Conservation (phyloP, 2,113 vertebrate genomes). For the Peromyscus polionotus region DNA sequence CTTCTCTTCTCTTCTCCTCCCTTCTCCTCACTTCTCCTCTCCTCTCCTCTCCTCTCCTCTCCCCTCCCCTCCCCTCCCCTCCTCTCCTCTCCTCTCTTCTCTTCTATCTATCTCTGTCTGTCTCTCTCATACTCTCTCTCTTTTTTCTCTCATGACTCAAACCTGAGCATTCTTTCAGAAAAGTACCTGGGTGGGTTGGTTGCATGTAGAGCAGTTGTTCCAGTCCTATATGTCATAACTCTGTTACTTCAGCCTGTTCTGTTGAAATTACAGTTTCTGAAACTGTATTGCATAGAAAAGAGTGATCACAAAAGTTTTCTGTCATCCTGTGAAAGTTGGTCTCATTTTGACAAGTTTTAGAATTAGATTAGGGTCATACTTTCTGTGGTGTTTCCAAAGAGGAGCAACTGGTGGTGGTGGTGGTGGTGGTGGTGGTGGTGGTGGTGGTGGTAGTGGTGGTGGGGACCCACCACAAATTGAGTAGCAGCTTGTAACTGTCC, state of each 20-base stretch:
- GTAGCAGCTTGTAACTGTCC: background rate
- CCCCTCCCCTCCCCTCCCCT: fast-evolving
- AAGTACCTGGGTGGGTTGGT: background rate
- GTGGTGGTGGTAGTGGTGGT: too few relatives aligned
- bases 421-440: too few relatives aligned
- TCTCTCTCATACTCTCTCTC: background rate
- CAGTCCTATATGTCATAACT: background rate
- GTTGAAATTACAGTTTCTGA: background rate
- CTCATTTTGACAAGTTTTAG: background rate
- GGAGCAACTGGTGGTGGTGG: too few relatives aligned
- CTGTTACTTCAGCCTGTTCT: background rate
- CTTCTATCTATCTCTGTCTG: background rate
- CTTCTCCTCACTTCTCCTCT: too few relatives aligned
- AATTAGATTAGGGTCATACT: background rate
- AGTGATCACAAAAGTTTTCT: background rate
- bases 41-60: background rate
- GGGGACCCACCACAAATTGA: background rate
- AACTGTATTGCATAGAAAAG: background rate
- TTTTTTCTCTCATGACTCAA: background rate
- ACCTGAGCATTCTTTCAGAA: background rate
- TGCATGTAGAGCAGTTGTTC: background rate
- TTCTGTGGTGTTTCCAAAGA: background rate
- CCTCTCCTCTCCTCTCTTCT: background rate
- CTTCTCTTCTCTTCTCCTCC: background rate
- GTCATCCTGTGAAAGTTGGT: background rate